A percentile compares a stretch with the other conserved stretches of the same genome.
Conservation (phyloP, 2,797 vertebrate species). For the Hemitrygon akajei region DNA sequence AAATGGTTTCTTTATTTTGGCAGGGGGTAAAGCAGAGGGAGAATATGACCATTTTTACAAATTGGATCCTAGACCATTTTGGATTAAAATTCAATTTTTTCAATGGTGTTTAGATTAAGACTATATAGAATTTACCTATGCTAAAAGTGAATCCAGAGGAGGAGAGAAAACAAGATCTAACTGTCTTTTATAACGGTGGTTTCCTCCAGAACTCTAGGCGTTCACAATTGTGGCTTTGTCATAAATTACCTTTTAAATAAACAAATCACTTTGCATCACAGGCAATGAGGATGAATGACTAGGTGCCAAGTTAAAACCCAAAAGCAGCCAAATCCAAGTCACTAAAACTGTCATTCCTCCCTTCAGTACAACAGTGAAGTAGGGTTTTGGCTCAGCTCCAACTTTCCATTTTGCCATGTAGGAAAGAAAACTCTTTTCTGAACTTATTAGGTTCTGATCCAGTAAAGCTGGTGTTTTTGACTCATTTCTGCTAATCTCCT, state of each 20-base stretch:
- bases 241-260: constrained; percentile 11
- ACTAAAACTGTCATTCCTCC: not conserved
- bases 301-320: not conserved
- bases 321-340: not conserved
- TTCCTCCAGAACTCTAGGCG: too few species aligned
- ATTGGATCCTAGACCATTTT: not conserved
- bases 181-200: not conserved
- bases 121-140: not conserved
- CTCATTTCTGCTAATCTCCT: not conserved
- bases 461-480: not conserved
- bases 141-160: not conserved
- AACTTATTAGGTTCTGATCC: not conserved
- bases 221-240: not conserved
- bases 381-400: not conserved
- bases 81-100: not conserved
- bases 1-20: not conserved
- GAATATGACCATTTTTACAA: not conserved
- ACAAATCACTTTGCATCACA: not conserved
- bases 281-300: not conserved
- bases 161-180: not conserved
- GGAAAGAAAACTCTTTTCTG: not conserved
- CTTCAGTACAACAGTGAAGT: constrained; percentile 1
- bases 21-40: too few species aligned
- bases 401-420: not conserved
- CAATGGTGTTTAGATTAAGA: not conserved